A percentile compares a stretch with the other conserved stretches of the same genome.
Evolutionary conservation across 2,888 invertebrate genomes (phyloP).

Genomic region (Drymonia ruficornis): DNA sequence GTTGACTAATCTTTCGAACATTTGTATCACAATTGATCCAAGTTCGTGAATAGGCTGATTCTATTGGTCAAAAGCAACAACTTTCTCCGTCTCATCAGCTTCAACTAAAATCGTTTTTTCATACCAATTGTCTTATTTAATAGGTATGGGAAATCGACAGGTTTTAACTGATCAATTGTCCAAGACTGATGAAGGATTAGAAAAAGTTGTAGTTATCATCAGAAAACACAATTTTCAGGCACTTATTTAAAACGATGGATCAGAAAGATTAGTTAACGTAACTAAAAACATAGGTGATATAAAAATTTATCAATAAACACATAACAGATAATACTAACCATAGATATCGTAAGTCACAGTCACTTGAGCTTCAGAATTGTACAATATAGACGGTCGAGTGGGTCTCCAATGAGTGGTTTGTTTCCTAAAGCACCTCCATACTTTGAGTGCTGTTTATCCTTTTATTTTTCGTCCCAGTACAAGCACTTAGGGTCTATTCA

Average conservation of each 20-base stretch:
- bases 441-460: conserved; percentile 57
- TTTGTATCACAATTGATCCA: not conserved
- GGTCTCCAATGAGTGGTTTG: conserved; percentile 46
- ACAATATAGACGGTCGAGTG: conserved; percentile 54
- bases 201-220: too few species aligned
- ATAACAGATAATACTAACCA: conserved; percentile 75
- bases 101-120: too few species aligned
- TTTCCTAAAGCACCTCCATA: conserved; percentile 52
- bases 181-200: too few species aligned
- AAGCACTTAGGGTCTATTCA: conserved; percentile 55
- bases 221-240: too few species aligned
- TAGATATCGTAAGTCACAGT: conserved; percentile 81
- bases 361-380: conserved; percentile 70
- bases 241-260: not conserved
- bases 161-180: too few species aligned
- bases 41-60: not conserved
- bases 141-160: too few species aligned
- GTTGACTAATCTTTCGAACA: conserved; percentile 47
- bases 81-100: not conserved
- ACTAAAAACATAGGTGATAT: conserved; percentile 46
- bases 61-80: not conserved
- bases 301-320: conserved; percentile 36
- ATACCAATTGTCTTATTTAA: too few species aligned
- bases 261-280: conserved; percentile 62
- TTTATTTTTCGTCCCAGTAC: conserved; percentile 53